These are phyloP conservation scores for Candoia aspera DNA, from an alignment of 2,113 vertebrate species.

Conservation along the genomic window DNA sequence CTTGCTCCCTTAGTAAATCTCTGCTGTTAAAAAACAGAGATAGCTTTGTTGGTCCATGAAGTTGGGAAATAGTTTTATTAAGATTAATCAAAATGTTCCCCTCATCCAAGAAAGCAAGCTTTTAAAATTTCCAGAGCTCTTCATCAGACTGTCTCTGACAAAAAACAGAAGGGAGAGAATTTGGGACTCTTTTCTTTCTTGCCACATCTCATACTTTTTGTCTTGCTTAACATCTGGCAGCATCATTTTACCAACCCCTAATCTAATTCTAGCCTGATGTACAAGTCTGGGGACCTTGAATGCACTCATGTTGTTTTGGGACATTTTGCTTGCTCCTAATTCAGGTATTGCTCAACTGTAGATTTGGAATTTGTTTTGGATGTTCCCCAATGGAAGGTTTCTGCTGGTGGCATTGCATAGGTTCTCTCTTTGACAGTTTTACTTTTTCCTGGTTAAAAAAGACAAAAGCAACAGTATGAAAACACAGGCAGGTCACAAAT, in stretches of 20 bases:
- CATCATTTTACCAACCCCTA: not conserved
- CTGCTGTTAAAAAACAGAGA: not conserved
- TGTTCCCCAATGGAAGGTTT: not conserved
- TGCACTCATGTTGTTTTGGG: not conserved
- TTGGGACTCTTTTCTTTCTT: not conserved
- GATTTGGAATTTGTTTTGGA: not conserved
- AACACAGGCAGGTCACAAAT: not conserved
- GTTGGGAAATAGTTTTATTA: not conserved
- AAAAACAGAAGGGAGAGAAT: not conserved
- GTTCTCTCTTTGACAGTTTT: not conserved
- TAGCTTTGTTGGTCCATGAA: not conserved
- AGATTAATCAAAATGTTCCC: not conserved
- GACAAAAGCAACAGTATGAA: not conserved
- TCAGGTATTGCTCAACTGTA: not conserved
- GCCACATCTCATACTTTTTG: not conserved
- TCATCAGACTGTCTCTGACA: not conserved
- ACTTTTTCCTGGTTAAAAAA: not conserved
- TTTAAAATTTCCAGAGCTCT: not conserved
- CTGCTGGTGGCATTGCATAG: not conserved
- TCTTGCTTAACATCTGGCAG: not conserved
- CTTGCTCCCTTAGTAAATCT: not conserved
- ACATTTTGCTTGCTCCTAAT: too few relatives aligned
- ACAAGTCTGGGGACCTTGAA: not conserved
- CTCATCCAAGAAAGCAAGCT: not conserved
- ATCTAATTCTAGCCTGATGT: not conserved